Conservation (phyloP, 2,888 invertebrate species). For the Pheosia tremula region DNA sequence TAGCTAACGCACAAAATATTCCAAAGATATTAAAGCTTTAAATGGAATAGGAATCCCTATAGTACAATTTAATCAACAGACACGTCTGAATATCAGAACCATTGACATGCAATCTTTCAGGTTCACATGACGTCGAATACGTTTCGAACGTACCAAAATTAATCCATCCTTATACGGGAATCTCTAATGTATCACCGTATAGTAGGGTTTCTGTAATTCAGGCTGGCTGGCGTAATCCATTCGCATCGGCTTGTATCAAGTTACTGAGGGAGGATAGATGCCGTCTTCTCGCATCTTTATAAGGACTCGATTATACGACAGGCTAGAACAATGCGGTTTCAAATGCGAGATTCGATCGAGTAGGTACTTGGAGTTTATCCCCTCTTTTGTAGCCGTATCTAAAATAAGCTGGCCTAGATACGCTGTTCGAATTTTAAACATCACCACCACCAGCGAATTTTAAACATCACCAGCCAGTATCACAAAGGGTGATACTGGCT, state of each 20-base stretch:
- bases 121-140: slow-evolving; percentile 59
- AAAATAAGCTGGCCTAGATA: background rate
- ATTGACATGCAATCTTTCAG: slow-evolving; percentile 55
- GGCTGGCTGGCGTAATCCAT: slow-evolving; percentile 76
- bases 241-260: slow-evolving; percentile 69
- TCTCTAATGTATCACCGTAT: slow-evolving; percentile 72
- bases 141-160: slow-evolving; percentile 69
- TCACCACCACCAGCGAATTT: slow-evolving; percentile 2
- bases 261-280: slow-evolving; percentile 67
- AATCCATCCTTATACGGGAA: slow-evolving; percentile 74
- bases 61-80: slow-evolving; percentile 19
- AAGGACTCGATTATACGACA: slow-evolving; percentile 35
- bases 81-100: slow-evolving; percentile 17
- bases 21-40: no score
- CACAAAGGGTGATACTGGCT: background rate
- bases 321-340: slow-evolving; percentile 28
- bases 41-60: slow-evolving; percentile 1
- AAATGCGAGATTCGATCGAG: slow-evolving; percentile 26
- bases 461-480: slow-evolving; percentile 1
- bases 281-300: slow-evolving; percentile 61
- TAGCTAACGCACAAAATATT: no score
- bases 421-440: slow-evolving; percentile 5
- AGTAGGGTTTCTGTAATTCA: slow-evolving; percentile 83
- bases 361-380: slow-evolving; percentile 26
- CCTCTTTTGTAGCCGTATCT: slow-evolving; percentile 20